Evolutionary conservation across 2,797 vertebrate species (phyloP).

Genomic region (Alauda arvensis): DNA sequence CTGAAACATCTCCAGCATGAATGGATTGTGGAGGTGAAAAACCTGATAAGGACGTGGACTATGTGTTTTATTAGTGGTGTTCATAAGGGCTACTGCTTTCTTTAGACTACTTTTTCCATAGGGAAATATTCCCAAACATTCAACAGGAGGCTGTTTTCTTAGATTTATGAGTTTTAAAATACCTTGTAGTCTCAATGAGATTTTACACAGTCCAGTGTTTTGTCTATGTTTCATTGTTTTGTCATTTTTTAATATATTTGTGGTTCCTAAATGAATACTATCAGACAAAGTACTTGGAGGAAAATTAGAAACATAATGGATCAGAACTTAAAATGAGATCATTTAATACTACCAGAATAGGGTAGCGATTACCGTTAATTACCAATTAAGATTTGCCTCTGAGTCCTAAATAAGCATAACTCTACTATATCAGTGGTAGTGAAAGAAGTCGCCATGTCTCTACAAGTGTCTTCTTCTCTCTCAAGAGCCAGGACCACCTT

Average conservation of each 20-base stretch:
- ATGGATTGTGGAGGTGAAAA: neutral
- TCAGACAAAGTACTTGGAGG: neutral
- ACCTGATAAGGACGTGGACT: neutral
- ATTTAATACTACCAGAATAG: neutral
- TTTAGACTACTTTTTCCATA: neutral
- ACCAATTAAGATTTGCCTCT: neutral
- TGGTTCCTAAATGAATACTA: neutral
- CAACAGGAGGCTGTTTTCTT: neutral
- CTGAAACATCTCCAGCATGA: neutral
- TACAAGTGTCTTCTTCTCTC: neutral
- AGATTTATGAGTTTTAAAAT: neutral
- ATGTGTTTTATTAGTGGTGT: neutral
- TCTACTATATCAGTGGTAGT: neutral
- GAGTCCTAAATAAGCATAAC: neutral
- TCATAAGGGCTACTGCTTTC: neutral
- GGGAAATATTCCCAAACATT: neutral
- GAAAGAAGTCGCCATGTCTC: rapidly evolving
- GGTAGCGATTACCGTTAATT: neutral
- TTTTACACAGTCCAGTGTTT: neutral
- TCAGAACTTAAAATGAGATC: neutral
- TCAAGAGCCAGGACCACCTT: neutral
- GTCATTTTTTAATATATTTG: neutral
- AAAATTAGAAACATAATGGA: neutral
- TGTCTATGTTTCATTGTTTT: neutral
- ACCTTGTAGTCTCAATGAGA: neutral